phyloP scores from a whole-genome alignment of 2,888 invertebrate genomes.

The Pegoplata infirma region DNA sequence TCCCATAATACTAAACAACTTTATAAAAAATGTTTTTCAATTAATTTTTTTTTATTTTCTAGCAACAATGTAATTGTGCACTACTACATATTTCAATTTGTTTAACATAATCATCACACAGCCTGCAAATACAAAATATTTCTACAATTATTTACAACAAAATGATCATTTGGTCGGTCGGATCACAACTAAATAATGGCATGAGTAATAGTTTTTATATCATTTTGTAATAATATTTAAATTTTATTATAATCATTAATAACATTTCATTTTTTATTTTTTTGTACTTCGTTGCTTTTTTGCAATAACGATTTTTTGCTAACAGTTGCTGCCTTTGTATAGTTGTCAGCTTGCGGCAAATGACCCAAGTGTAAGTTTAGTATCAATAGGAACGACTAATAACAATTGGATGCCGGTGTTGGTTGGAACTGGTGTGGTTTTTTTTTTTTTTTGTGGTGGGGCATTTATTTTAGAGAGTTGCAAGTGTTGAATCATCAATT shows the following conservation, averaged over 20 bases:
- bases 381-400: too few species aligned
- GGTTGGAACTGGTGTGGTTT: neutral
- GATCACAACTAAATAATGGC: constrained; percentile 45
- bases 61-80: neutral
- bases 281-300: too few species aligned
- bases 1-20: too few species aligned
- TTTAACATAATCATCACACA: constrained; percentile 15
- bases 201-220: constrained; percentile 60
- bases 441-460: neutral
- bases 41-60: constrained; percentile 6
- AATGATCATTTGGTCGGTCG: neutral
- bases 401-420: constrained; percentile 11
- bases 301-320: constrained; percentile 27
- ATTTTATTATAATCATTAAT: constrained; percentile 63
- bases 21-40: neutral
- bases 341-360: constrained; percentile 58
- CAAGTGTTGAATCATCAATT: constrained; percentile 64
- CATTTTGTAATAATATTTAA: constrained; percentile 64
- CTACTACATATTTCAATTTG: constrained; percentile 23
- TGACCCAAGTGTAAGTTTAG: constrained; percentile 45
- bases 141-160: constrained; percentile 1
- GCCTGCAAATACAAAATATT: too few species aligned
- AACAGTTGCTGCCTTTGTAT: neutral
- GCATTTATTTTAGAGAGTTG: constrained; percentile 28
- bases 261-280: constrained; percentile 47